Evolutionary conservation across 1,140 invertebrate genomes (phyloP).

Genomic region (Akabosia matsudoensis): DNA sequence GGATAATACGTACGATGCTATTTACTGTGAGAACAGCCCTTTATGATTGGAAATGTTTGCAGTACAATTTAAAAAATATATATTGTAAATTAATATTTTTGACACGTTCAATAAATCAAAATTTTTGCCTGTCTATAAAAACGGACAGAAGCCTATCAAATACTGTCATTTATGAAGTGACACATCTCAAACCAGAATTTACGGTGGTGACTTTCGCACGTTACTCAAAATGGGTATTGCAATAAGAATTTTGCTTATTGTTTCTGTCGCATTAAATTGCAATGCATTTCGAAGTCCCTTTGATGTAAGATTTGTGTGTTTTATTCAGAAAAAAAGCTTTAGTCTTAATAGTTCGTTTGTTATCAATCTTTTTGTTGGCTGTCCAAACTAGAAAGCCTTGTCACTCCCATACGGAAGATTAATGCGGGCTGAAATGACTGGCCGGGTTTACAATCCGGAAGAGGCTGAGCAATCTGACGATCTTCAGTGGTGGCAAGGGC

Average conservation of each 20-base stretch:
- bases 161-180: not conserved
- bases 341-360: not conserved
- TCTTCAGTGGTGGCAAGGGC: slow-evolving; percentile 19
- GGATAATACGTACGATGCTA: slow-evolving; percentile 5
- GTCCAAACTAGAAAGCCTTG: slow-evolving; percentile 32
- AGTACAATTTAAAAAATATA: not conserved
- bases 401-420: slow-evolving; percentile 26
- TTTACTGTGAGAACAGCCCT: slow-evolving; percentile 8
- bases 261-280: not conserved
- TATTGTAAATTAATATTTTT: not conserved
- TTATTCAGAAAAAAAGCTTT: not conserved
- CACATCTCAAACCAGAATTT: no score
- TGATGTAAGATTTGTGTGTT: not conserved
- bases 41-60: not conserved
- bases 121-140: not conserved
- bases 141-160: not conserved
- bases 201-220: no score
- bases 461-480: slow-evolving; percentile 2
- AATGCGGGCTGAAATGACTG: slow-evolving; percentile 22
- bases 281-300: slow-evolving; percentile 2
- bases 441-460: not conserved
- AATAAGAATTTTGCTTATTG: not conserved
- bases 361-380: no score
- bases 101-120: not conserved
- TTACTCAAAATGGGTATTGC: not conserved